A percentile compares a stretch with the other conserved stretches of the same genome.
Evolutionary conservation across 2,888 invertebrate species (phyloP).

Genomic region (Luperina nickerlii): DNA sequence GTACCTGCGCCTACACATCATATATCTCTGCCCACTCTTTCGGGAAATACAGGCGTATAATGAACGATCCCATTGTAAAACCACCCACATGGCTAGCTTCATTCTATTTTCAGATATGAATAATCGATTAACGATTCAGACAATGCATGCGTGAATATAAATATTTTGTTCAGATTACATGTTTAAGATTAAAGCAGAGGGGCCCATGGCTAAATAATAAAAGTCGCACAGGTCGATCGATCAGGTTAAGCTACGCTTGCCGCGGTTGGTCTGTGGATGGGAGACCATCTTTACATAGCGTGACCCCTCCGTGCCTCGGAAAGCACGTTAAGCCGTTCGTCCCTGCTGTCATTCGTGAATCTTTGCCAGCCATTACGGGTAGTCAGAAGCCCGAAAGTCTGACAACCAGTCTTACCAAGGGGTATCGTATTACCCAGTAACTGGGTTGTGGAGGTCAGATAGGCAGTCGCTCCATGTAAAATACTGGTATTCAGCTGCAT

Average conservation of each 20-base stretch:
- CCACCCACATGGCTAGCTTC: slow-evolving; percentile 10
- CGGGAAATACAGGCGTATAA: no score
- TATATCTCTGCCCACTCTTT: not conserved
- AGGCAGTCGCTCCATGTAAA: no score
- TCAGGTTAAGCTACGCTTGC: not conserved
- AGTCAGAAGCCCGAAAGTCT: not conserved
- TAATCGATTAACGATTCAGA: slow-evolving; percentile 35
- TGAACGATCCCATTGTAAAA: slow-evolving; percentile 14
- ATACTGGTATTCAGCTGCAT: no score
- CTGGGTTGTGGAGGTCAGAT: no score
- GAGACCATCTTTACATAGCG: not conserved
- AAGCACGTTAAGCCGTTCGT: not conserved
- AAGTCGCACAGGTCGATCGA: not conserved
- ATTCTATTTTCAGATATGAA: slow-evolving; percentile 30
- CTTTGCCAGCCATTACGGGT: not conserved
- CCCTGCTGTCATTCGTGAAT: no score
- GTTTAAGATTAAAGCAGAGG: not conserved
- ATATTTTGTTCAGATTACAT: slow-evolving; percentile 18
- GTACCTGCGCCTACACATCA: not conserved
- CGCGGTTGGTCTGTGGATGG: not conserved
- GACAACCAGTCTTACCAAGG: not conserved
- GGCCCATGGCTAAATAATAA: not conserved
- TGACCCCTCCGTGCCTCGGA: not conserved
- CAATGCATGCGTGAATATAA: slow-evolving; percentile 24
- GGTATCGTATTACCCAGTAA: no score